Evolutionary conservation across 2,888 invertebrate species (phyloP), one percentile per base, ranked within the genome.

Genomic region (Thalpophila matura): DNA sequence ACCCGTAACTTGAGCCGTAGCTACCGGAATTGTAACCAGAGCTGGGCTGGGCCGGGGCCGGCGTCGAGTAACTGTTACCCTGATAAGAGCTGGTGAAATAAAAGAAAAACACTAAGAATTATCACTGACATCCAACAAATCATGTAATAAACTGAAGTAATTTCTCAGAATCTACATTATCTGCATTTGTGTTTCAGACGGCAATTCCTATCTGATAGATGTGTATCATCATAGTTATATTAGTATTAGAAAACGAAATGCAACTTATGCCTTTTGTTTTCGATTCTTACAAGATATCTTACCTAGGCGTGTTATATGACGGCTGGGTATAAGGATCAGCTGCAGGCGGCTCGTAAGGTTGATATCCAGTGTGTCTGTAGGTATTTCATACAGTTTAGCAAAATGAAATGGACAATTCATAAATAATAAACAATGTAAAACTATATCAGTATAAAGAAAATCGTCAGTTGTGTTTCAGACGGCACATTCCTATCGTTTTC

Each of bases 401-500:
- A 61, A 37, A 18, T 45, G 3, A 40, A 29, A 9, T 16, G 4
- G 5, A 20, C 2, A 29, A 29, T 6, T 6, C 5, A 18, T 14
- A 1, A 7, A 18, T 27, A 29, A 5, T 35, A 12, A 12, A 35
- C 2, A 29, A n/a, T 31, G 3, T 24, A n/a, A 24, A 33, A 9
- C 14, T 14, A n/a, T 20, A 38, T 71, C 93, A 94, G 93, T 74
- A 64, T 64, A 70, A 61, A 81, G 78, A 81, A 68, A 86, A 89
- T 89, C 94, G 92, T 92, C 94, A 94, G 86, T 51, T 91, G 65
- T 94, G 94, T 94, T 91, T 94, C 90, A 93, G 94, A 93, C 94
- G 94, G 94, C 94, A 94, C 94, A 94, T 94, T 94, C 94, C 94
- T 94, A 94, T 94, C 94, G 86, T 88, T 89, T 87, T 86, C 80